Base-by-base conservation (phyloP, 1,140 invertebrate genomes). In the Drosophila orena region DNA sequence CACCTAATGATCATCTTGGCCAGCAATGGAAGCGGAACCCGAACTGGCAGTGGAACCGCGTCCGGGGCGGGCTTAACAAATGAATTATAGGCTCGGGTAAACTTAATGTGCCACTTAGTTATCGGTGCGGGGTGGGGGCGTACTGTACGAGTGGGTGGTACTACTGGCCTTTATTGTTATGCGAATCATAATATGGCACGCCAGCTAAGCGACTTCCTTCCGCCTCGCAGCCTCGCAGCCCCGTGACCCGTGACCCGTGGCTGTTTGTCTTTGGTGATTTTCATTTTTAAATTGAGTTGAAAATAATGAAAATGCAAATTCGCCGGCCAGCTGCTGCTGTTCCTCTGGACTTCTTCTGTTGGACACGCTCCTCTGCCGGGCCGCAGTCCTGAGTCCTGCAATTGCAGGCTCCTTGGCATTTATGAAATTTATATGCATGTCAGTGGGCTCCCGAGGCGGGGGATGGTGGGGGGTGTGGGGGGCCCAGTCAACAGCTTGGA, bases 291-390 rank as follows among this genome's bases (percentile, higher is more conserved):
- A 86, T 86, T 86, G 81, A 86, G 81, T 73, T 78, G 60, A 86
- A 85, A 81, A 75, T 86, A 86, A 86, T 86, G 81, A 86, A 86
- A 86, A 86, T 86, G 81, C 81, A 86, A 86, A 86, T 86, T 86
- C 38, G 43, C 49, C 37, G 42, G 46, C 57, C 76, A 78, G 81
- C 68, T 61, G 66, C 59, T 72, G 80, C 35, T 37, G 12, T 14
- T n/a, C n/a, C n/a, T n/a, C n/a, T 70, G 27, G 27, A 30, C 27
- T 30, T n/a, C n/a, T n/a, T n/a, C n/a, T n/a, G n/a, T n/a, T 75
- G 59, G 50, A 61, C 60, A 62, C 34, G 72, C 34, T 54, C 24
- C 43, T 44, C 53, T 58, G 70, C 61, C 62, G 62, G 11, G 22
- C 54, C 10, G 38, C 27, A 30, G 0, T 30, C 27, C 27, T 2